phyloP scores from a whole-genome alignment of 2,113 vertebrate species.

The Oryzias celebensis region DNA sequence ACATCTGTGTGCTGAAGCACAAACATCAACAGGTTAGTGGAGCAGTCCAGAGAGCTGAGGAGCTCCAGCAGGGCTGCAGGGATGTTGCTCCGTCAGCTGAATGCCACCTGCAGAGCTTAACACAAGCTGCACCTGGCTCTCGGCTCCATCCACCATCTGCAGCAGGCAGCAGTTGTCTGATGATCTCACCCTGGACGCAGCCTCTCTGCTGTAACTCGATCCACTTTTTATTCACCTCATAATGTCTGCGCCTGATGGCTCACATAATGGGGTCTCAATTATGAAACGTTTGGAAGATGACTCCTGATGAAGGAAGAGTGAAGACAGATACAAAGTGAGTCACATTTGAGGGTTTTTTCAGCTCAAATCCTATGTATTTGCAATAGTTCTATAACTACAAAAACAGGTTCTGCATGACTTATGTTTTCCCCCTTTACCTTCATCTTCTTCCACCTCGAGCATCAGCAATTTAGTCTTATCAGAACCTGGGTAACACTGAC shows the following conservation, averaged over 20 bases:
- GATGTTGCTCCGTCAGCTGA: constrained; percentile 1
- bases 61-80: constrained; percentile 3
- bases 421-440: neutral
- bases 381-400: neutral
- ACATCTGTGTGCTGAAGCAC: neutral
- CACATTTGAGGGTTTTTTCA: neutral
- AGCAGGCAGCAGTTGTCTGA: constrained; percentile 43
- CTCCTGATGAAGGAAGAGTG: constrained; percentile 1
- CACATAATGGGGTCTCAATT: constrained; percentile 14
- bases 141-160: constrained; percentile 51
- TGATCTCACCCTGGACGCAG: constrained; percentile 26
- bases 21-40: neutral
- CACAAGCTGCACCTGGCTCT: constrained; percentile 33
- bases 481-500: constrained; percentile 33
- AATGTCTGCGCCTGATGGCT: neutral
- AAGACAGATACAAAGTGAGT: neutral
- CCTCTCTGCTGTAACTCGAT: constrained; percentile 29
- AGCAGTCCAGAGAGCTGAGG: neutral
- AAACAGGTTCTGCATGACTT: neutral
- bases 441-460: too few relatives aligned
- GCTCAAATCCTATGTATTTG: neutral
- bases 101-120: constrained; percentile 29
- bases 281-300: constrained; percentile 10
- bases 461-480: neutral
- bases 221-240: constrained; percentile 14